Percentiles rank a stretch among this genome's conserved stretches.
These are phyloP conservation scores for Gortyna flavago DNA, from an alignment of 2,888 invertebrate species.

Conservation along the genomic window DNA sequence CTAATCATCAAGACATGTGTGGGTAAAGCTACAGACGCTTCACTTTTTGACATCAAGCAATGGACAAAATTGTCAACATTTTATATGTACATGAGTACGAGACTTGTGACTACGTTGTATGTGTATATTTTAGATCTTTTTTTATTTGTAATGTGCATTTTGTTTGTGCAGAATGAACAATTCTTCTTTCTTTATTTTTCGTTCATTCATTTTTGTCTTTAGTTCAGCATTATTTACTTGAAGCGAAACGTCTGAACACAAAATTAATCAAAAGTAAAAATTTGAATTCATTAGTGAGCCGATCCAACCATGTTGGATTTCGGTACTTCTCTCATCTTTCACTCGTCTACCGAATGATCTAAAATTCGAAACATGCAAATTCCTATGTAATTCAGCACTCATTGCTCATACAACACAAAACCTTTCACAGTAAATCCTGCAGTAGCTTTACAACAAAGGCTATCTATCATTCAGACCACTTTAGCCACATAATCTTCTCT, in stretches of 20 bases:
- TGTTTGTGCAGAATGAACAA: too few relatives aligned
- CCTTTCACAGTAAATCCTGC: too few relatives aligned
- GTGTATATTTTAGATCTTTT: too few relatives aligned
- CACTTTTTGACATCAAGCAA: too few relatives aligned
- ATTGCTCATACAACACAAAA: background rate
- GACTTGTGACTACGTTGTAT: too few relatives aligned
- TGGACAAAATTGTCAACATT: too few relatives aligned
- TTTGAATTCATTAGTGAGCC: background rate
- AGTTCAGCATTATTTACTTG: background rate
- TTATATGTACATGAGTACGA: too few relatives aligned
- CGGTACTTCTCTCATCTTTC: background rate
- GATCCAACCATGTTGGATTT: background rate
- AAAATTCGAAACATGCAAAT: background rate
- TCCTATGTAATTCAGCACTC: too few relatives aligned
- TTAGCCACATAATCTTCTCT: constrained; percentile 30
- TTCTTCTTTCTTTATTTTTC: too few relatives aligned
- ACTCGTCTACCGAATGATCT: background rate
- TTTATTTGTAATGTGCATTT: too few relatives aligned
- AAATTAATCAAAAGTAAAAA: background rate
- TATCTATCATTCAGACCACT: background rate
- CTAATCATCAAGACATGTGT: background rate
- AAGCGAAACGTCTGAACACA: background rate
- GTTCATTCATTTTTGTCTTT: too few relatives aligned
- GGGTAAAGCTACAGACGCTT: background rate
- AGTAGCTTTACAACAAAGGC: background rate